A percentile compares a stretch with the other conserved stretches of the same genome.
Conservation (phyloP, 1,140 invertebrate species). For the Drosophila albomicans region DNA sequence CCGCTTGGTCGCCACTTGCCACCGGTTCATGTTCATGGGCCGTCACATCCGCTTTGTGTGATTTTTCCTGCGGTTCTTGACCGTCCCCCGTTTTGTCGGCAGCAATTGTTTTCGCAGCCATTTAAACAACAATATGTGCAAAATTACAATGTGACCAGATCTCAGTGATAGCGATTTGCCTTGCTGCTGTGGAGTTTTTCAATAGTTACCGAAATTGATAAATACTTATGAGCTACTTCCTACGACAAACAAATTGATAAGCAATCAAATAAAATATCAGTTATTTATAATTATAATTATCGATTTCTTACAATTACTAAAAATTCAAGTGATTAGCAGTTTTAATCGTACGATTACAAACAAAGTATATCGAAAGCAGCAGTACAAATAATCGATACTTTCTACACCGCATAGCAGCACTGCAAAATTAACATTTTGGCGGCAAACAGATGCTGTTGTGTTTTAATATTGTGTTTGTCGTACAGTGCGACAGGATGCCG, state of each 20-base stretch:
- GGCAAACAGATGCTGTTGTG: constrained; percentile 47
- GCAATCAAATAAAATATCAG: too few relatives aligned
- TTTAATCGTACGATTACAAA: not conserved
- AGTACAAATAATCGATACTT: constrained; percentile 24
- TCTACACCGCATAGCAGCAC: not conserved
- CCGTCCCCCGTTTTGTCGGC: constrained; percentile 7
- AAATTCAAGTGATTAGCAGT: too few relatives aligned
- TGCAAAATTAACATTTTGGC: constrained; percentile 41
- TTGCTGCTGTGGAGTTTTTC: not conserved
- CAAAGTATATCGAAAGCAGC: not conserved
- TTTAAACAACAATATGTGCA: not conserved
- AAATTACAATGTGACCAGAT: constrained; percentile 21
- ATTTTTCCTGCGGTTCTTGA: not conserved
- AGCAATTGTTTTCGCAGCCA: constrained; percentile 18
- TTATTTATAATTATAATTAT: too few relatives aligned
- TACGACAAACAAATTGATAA: too few relatives aligned
- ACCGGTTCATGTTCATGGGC: not conserved
- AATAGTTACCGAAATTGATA: not conserved
- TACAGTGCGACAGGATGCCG: constrained; percentile 31
- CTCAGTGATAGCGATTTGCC: not conserved
- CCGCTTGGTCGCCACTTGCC: not conserved
- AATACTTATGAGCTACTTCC: too few relatives aligned
- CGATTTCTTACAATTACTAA: too few relatives aligned
- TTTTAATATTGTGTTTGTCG: constrained; percentile 19
- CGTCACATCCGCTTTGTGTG: not conserved